Conservation (phyloP, 2,797 vertebrate species). For the Sitta carolinensis region DNA sequence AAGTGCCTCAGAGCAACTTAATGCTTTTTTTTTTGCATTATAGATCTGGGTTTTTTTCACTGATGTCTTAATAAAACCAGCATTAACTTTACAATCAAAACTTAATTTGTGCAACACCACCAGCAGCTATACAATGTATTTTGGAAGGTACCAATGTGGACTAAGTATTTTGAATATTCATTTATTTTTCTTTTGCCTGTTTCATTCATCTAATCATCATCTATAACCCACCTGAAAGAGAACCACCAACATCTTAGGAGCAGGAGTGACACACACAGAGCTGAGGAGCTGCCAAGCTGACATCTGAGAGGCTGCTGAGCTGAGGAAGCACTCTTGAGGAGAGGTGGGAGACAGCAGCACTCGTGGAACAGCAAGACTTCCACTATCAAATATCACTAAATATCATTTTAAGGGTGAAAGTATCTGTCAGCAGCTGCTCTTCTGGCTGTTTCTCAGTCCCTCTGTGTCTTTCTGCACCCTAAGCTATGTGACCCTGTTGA, state of each 20-base stretch:
- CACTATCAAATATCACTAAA: not conserved
- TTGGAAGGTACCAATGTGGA: not conserved
- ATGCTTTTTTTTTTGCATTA: not conserved
- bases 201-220: not conserved
- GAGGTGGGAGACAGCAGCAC: not conserved
- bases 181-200: not conserved
- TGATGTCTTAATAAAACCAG: not conserved
- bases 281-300: not conserved
- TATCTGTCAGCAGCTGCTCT: not conserved
- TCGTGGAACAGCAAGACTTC: not conserved
- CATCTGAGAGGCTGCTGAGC: not conserved
- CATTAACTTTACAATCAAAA: not conserved
- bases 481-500: not conserved
- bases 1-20: not conserved
- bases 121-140: not conserved
- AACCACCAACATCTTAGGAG: not conserved
- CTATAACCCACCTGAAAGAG: not conserved
- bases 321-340: not conserved
- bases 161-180: not conserved
- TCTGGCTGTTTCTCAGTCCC: not conserved
- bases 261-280: not conserved
- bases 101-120: not conserved
- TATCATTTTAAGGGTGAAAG: not conserved
- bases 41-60: not conserved
- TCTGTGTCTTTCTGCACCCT: not conserved